Base-by-base conservation (phyloP, 2,888 invertebrate genomes). In the Cylindroiulus punctatus region DNA sequence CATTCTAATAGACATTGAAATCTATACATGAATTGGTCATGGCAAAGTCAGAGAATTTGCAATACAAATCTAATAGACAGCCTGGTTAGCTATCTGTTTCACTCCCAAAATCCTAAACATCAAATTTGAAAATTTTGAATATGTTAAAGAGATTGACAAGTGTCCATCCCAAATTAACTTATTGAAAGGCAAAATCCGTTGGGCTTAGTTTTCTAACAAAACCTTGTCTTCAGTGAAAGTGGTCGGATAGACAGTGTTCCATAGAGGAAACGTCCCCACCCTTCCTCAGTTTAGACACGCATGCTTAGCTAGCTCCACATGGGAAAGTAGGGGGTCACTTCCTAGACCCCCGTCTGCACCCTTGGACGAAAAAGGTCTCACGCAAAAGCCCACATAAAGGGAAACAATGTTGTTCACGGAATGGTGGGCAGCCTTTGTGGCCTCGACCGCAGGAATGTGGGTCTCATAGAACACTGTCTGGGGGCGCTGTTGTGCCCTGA, bases 281-380 rank as follows among this genome's bases (percentile, higher is more conserved):
- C 65, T 65, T 65, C 65, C 65, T 65, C 65, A 65, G 65, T 65
- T 65, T 65, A 65, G 65, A 65, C 65, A 65, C 65, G 65, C 65
- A 65, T 65, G 65, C 65, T 65, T 65, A 65, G 65, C 65, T 65
- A 8, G 1, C 65, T 65, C 65, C 65, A 26, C 65, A 65, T 65
- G 65, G 65, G 65, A 65, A 65, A 65, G 65, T 22, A 22, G 65
- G 65, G 22, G 65, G 65, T 22, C 65, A 65, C 65, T 65, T 65
- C 65, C 65, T 22, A 65, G 65, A 65, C 65, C 26, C 57, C 22
- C 26, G 65, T 65, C 65, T 65, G 65, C 65, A 65, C 65, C 65
- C 65, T 65, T 26, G 65, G 65, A 26, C 65, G 65, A 65, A 65
- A 65, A 65, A 65, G 65, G 65, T 65, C 65, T 65, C 65, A 65